Conservation (phyloP, 2,797 vertebrate species). For the Chrosomus eos region DNA sequence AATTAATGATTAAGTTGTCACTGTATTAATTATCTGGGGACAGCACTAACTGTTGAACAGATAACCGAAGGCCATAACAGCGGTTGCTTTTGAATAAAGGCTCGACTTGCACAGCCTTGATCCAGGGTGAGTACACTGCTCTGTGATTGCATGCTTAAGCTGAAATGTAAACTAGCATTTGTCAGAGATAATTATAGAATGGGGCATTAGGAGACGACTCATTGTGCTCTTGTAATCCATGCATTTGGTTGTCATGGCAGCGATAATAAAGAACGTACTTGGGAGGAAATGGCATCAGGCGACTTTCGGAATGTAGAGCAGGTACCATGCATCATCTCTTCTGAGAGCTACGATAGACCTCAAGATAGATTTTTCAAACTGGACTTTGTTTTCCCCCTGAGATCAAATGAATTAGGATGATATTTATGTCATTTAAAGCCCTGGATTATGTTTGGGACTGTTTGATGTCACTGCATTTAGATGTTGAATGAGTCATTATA, state of each 20-base stretch:
- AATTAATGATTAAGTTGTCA: conserved; percentile 44
- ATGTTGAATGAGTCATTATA: conserved; percentile 29
- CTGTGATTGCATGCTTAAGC: conserved; percentile 50
- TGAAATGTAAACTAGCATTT: conserved; percentile 63
- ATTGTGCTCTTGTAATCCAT: conserved; percentile 51
- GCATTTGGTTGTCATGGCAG: conserved; percentile 50
- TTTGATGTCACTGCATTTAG: background rate
- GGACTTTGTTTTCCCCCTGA: too few species aligned
- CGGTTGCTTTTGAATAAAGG: background rate
- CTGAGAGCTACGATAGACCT: background rate
- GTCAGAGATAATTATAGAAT: conserved; percentile 62
- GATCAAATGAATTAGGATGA: background rate
- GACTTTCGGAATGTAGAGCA: conserved; percentile 23
- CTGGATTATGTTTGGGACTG: background rate
- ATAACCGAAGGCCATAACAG: conserved; percentile 39
- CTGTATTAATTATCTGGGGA: conserved; percentile 31
- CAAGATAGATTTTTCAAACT: background rate
- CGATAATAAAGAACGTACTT: conserved; percentile 21
- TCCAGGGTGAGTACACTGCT: conserved; percentile 25
- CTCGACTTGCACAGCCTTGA: conserved; percentile 29
- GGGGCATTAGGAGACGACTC: conserved; percentile 53
- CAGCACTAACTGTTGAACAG: conserved; percentile 39
- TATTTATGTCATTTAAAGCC: background rate
- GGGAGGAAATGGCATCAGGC: conserved; percentile 45
- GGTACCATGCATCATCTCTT: background rate